Base-by-base conservation (phyloP, 2,797 vertebrate genomes). In the Pangasius mekongensis region DNA sequence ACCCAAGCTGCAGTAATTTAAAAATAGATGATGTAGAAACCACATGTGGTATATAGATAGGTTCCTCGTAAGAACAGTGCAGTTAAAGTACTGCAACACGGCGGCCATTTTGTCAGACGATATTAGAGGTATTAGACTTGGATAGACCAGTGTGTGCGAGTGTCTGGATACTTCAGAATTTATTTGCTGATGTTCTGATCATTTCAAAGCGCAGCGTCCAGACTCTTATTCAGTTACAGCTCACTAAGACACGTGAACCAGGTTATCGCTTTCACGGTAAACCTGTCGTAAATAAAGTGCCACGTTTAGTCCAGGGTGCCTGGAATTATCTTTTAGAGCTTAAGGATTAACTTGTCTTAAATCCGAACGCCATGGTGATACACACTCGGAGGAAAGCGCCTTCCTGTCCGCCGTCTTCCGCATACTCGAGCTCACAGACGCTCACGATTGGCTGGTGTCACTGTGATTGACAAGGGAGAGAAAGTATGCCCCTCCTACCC, bases 11-110 rank as follows among this genome's bases (percentile, higher is more conserved):
- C 85, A 89, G 47, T 74, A 60, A 69, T 71, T 89, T 92, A 92
- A 90, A 92, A 89, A 91, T 91, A 91, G 90, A 74, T 85, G 87
- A 86, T 91, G 89, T 85, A 84, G 36, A 90, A 87, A 86, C 74
- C 89, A 84, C 82, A 81, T 88, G 89, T 43, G 58, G 47, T 84
- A 30, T 47, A 39, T 24, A 69, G 73, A 74, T 74, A 43, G 82
- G 69, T 87, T 43, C 47, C 73, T 83, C 60, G 62, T 73, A n/a
- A 9, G 66, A 67, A 27, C 67, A 49, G 24, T 16, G 81, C 47
- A 14, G 2, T 18, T 56, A 0, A 10, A 30, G 69, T 73, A 30
- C 81, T 1, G 56, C 56, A 60, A 39, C 33, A 8, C 22, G 3
- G 33, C 11, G 56, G 9, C 11, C 81, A 22, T 62, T 47, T 83